Conservation (phyloP, 2,888 invertebrate species). For the Cynaeus angustus region DNA sequence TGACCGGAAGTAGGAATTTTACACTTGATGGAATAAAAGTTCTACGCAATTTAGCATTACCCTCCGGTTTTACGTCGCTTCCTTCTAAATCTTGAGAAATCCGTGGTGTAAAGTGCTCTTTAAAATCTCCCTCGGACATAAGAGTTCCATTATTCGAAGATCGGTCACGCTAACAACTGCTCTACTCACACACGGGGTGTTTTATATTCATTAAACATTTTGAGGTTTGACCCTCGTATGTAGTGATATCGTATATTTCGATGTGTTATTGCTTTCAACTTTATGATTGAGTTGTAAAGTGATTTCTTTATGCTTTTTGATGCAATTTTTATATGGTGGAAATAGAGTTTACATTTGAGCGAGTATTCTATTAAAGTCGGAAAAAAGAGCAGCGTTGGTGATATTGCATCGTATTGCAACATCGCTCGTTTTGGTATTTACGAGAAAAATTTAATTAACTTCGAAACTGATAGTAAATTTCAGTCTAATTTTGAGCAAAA, state of each 20-base stretch:
- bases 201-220: conserved; percentile 37
- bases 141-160: conserved; percentile 51
- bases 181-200: conserved; percentile 13
- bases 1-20: conserved; percentile 27
- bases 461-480: conserved; percentile 1
- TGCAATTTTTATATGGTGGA: not conserved
- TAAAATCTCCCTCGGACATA: conserved; percentile 43
- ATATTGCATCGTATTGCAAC: conserved; percentile 10
- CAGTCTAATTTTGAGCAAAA: not conserved
- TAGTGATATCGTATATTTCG: conserved; percentile 9
- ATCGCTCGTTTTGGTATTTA: conserved; percentile 16
- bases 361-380: not conserved
- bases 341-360: not conserved
- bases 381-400: not conserved
- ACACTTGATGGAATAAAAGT: conserved; percentile 18
- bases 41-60: conserved; percentile 22
- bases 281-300: not conserved
- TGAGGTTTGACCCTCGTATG: conserved; percentile 17
- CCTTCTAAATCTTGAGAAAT: conserved; percentile 27
- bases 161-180: conserved; percentile 41
- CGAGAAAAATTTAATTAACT: conserved; percentile 17
- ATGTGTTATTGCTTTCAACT: conserved; percentile 14
- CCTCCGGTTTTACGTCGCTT: conserved; percentile 5
- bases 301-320: conserved; percentile 27
- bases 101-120: conserved; percentile 40